Conservation (phyloP, 2,797 vertebrate species). For the Muscicapa striata region DNA sequence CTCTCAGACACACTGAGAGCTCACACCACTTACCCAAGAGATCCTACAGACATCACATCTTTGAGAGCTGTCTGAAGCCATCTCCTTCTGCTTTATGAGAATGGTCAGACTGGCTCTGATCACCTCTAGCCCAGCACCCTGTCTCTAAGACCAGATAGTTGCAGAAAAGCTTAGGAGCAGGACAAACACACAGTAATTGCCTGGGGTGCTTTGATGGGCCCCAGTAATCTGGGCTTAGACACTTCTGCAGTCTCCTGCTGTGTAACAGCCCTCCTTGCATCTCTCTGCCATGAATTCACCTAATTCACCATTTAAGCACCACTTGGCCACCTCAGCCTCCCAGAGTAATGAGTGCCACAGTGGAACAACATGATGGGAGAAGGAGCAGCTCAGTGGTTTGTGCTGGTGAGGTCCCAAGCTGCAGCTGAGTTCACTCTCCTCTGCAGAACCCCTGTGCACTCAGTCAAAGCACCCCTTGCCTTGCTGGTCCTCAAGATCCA, state of each 20-base stretch:
- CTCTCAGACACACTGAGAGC: not conserved
- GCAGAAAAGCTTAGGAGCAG: not conserved
- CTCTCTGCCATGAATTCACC: not conserved
- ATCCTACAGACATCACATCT: not conserved
- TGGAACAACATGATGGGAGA: not conserved
- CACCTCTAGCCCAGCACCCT: not conserved
- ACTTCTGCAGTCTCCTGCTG: not conserved
- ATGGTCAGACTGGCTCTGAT: not conserved
- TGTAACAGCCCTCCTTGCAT: not conserved
- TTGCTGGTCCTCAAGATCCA: not conserved
- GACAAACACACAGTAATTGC: not conserved
- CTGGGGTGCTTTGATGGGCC: not conserved
- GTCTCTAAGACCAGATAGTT: not conserved
- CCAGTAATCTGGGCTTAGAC: not conserved
- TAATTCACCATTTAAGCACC: not conserved
- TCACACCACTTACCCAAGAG: not conserved
- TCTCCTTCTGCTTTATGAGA: not conserved
- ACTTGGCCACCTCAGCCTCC: not conserved
- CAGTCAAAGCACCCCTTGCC: not conserved
- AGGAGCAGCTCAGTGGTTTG: not conserved
- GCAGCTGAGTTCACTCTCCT: not conserved
- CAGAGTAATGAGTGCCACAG: not conserved
- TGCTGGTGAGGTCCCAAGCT: not conserved
- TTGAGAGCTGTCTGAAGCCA: not conserved
- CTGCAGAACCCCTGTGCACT: accelerated